Base-by-base conservation (phyloP, 1,140 invertebrate genomes). In the Kradibia gibbosae region DNA sequence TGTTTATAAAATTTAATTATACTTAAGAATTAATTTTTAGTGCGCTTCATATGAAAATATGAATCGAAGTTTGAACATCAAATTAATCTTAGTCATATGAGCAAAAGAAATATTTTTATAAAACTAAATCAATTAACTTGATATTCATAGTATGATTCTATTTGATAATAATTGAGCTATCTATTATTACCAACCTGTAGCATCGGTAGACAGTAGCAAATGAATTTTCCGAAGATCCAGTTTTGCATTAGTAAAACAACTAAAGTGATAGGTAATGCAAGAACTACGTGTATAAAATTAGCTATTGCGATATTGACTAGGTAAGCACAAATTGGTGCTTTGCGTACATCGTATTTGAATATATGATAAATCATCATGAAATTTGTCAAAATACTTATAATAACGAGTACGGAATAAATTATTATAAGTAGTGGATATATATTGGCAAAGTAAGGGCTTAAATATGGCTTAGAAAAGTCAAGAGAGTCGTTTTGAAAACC, bases 141-240 rank as follows among this genome's bases (percentile, higher is more conserved):
- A 7, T 53, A 10, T 17, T 17, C 10, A 53, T 17, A 53, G 45
- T 17, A 53, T 57, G 10, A n/a, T 57, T 0, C 5, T 13, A 31
- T 31, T 10, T 31, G 22, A 3, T 60, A 60, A 60, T 62, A 62
- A 62, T 5, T 1, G 31, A 28, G 17, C 1, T 25, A 1, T 34
- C 11, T 15, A 11, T 62, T 62, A 34, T 31, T 34, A 81, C 82
- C 89, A 86, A 94, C 93, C 91, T 96, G 95, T 77, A 96, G 86
- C 94, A 96, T 95, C 0, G 95, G 95, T 65, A 95, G 85, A 86
- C 95, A 94, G 85, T 93, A 95, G 88, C 95, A 96, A n/a, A 95
- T 86, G 84, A 95, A 94, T 81, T 94, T 93, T 10, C 95, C 95
- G 82, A 95, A 94, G 62, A 95, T 91, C 95, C 95, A 96, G 87